Conservation (phyloP, 2,888 invertebrate genomes). For the Drosophila limbata region DNA sequence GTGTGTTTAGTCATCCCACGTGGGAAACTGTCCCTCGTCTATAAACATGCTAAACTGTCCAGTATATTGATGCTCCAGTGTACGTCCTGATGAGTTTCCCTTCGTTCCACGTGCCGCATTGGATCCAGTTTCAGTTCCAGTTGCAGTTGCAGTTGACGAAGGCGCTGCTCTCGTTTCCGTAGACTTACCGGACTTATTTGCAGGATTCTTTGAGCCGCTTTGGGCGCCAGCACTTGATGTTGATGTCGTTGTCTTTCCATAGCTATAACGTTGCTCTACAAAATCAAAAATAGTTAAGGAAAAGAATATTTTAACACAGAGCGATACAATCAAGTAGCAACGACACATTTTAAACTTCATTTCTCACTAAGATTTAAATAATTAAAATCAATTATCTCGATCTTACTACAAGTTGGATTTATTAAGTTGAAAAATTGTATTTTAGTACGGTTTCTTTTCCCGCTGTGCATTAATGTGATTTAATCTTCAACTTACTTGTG, state of each 20-base stretch:
- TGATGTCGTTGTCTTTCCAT: constrained; percentile 77
- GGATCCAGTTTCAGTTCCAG: constrained; percentile 49
- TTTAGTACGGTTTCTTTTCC: too few relatives aligned
- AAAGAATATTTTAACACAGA: neutral
- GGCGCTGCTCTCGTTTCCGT: constrained; percentile 30
- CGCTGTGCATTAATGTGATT: too few relatives aligned
- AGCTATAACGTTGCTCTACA: constrained; percentile 75
- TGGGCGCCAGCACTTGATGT: constrained; percentile 70
- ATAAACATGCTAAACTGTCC: constrained; percentile 87
- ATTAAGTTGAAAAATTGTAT: too few relatives aligned
- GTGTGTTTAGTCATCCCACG: constrained; percentile 88
- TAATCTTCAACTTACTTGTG: constrained; percentile 63
- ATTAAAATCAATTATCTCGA: too few relatives aligned
- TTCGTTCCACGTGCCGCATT: constrained; percentile 62
- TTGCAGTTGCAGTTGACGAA: constrained; percentile 49
- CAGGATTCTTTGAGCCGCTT: constrained; percentile 70
- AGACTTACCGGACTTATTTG: constrained; percentile 67
- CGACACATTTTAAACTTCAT: too few relatives aligned
- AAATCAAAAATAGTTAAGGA: neutral
- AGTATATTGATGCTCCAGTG: constrained; percentile 68
- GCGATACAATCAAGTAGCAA: too few relatives aligned
- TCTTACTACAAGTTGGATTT: too few relatives aligned
- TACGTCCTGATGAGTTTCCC: constrained; percentile 47
- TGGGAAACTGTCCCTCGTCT: constrained; percentile 87
- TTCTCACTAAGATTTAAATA: too few relatives aligned